Conservation (phyloP, 2,113 vertebrate species). For the Acanthochromis polyacanthus region DNA sequence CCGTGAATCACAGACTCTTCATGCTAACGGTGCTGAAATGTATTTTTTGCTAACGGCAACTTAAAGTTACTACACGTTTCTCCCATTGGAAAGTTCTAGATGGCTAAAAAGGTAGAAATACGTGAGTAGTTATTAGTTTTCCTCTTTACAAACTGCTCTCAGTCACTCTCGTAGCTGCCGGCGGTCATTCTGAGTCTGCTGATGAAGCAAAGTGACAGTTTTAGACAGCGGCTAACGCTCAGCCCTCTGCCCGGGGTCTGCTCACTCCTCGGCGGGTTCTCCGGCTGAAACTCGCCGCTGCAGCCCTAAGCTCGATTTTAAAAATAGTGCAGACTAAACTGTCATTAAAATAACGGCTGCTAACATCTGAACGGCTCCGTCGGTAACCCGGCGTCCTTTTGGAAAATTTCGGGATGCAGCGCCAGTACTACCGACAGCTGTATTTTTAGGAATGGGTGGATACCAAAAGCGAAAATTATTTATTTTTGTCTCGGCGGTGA, state of each 20-base stretch:
- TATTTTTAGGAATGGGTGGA: conserved; percentile 86
- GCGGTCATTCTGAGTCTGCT: conserved; percentile 49
- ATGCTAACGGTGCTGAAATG: background rate
- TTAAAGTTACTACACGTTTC: conserved; percentile 4
- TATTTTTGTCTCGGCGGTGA: conserved; percentile 83
- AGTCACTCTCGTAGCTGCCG: background rate
- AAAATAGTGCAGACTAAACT: conserved; percentile 14
- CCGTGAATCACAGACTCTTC: background rate
- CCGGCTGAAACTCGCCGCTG: background rate
- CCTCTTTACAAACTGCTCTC: conserved; percentile 4
- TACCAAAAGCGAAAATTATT: conserved; percentile 77
- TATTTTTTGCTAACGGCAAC: conserved; percentile 3
- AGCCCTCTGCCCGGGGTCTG: conserved; percentile 14
- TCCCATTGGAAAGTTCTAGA: background rate
- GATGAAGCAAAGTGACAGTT: conserved; percentile 76
- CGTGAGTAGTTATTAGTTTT: background rate
- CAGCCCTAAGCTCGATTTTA: background rate
- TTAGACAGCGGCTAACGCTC: conserved; percentile 55
- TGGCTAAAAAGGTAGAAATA: too few relatives aligned
- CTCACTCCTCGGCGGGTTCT: background rate
- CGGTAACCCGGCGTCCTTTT: conserved; percentile 59
- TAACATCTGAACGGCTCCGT: conserved; percentile 24
- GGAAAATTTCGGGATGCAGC: conserved; percentile 72
- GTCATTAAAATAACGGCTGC: conserved; percentile 44
- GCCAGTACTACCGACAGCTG: conserved; percentile 68